Base-by-base conservation (phyloP, 2,888 invertebrate genomes). In the Cheilosia grossa region DNA sequence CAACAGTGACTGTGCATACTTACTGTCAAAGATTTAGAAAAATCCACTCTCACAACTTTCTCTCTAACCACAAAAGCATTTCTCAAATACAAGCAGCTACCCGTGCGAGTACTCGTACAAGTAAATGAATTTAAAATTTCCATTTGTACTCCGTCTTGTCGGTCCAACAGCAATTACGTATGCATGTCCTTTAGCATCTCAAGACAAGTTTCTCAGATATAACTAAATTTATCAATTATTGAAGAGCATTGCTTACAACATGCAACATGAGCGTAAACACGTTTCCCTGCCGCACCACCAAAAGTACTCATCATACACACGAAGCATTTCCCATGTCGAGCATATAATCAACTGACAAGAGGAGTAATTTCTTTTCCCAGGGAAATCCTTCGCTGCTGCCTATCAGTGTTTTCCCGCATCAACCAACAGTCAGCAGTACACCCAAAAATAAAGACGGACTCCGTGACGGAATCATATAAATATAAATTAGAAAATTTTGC, bases 401-500 rank as follows among this genome's bases (percentile, higher is more conserved):
- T 69, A 82, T 53, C 66, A 63, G 19, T 51, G 15, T 30, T 42
- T 37, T 10, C 4, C 61, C 7, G 27, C 10, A 47, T 47, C 47
- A 47, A 7, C 47, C 47, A 47, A 7, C 47, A 10, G 10, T 1
- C 10, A 37, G 37, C 37, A 37, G 37, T 9, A 42, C 40, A 61
- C n/a, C 56, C 58, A 37, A 58, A 70, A 80, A 59, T 59, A 72
- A 66, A 61, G 44, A 67, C 51, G 51, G 58, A 44, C 54, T 64
- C 58, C 69, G 64, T 64, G 74, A 59, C 53, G 64, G 47, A 47
- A 66, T 66, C 54, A 54, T 75, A 85, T 85, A 85, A 85, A 85
- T 85, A 85, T 85, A 85, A 85, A 85, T 80, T 80, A 80, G 83
- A 85, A 67, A 49, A 61, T 75, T 75, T 75, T 67, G 21, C 59